phyloP scores from a whole-genome alignment of 2,797 vertebrate genomes.

The Sebastes flavidus region DNA sequence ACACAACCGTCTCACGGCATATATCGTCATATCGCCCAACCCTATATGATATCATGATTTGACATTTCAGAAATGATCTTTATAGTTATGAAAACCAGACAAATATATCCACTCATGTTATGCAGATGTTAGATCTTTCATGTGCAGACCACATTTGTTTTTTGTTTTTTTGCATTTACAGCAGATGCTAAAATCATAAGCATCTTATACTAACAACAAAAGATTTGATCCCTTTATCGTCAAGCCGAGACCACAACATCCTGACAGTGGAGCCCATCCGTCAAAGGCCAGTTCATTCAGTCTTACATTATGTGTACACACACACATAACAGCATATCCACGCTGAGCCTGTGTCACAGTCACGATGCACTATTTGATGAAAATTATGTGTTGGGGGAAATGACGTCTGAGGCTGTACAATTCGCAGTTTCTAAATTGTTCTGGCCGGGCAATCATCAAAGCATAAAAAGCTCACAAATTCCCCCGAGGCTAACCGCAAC shows the following conservation, averaged over 20 bases:
- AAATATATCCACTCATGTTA: neutral
- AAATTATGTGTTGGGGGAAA: neutral
- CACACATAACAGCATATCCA: neutral
- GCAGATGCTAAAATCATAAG: slow-evolving; percentile 2
- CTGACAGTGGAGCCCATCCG: neutral
- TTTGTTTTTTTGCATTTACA: neutral
- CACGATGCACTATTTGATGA: neutral
- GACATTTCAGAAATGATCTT: neutral
- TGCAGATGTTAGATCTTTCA: neutral
- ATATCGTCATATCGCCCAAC: too few relatives aligned
- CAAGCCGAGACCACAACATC: neutral
- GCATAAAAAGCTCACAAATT: slow-evolving; percentile 6
- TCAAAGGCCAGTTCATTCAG: neutral
- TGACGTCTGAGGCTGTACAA: neutral
- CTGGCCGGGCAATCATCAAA: slow-evolving; percentile 19
- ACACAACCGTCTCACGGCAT: too few relatives aligned
- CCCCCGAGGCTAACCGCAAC: slow-evolving; percentile 23
- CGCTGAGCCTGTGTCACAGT: neutral
- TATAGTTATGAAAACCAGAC: neutral
- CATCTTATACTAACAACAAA: neutral
- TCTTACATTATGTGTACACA: neutral
- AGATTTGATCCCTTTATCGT: neutral
- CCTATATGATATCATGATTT: neutral
- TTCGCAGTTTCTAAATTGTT: neutral
- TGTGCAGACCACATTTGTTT: neutral